Conservation (phyloP, 2,888 invertebrate genomes). For the Zaprionus lineosus region DNA sequence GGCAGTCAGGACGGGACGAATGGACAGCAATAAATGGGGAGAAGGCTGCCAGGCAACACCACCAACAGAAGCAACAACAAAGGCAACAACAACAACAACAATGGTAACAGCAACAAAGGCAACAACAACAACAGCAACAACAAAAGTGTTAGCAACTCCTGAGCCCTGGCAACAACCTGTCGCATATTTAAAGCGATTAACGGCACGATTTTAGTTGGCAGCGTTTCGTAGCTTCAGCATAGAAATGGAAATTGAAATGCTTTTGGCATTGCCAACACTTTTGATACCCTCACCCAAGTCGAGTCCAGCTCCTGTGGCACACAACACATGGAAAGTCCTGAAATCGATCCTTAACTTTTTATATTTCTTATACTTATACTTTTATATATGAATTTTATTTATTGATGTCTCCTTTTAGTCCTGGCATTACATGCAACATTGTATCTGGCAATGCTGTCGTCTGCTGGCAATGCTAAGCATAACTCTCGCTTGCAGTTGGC, state of each 20-base stretch:
- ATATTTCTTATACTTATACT: too few species aligned
- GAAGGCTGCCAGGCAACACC: slow-evolving; percentile 34
- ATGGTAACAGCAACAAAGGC: slow-evolving; percentile 18
- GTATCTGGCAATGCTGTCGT: too few species aligned
- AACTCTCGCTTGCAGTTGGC: too few species aligned
- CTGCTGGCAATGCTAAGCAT: too few species aligned
- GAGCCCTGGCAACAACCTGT: slow-evolving; percentile 66
- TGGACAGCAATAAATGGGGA: too few species aligned
- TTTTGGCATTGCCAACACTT: slow-evolving; percentile 74
- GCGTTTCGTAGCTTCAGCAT: slow-evolving; percentile 42
- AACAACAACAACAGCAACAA: slow-evolving; percentile 30
- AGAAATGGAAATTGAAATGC: slow-evolving; percentile 76
- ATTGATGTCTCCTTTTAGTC: too few species aligned
- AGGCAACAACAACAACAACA: slow-evolving; percentile 11
- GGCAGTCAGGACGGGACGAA: slow-evolving; percentile 1
- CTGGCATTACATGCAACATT: too few species aligned
- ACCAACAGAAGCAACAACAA: slow-evolving; percentile 17
- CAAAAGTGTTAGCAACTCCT: slow-evolving; percentile 14
- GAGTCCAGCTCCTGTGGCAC: too few species aligned
- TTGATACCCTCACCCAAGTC: slow-evolving; percentile 23
- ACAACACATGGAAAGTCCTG: too few species aligned
- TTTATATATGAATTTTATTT: too few species aligned
- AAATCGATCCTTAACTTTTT: too few species aligned
- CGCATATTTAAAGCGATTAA: slow-evolving; percentile 74
- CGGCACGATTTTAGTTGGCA: slow-evolving; percentile 66